Evolutionary conservation across 1,140 invertebrate species (phyloP), one percentile per base, ranked within the genome.

Genomic region (Heterodera carotae): DNA sequence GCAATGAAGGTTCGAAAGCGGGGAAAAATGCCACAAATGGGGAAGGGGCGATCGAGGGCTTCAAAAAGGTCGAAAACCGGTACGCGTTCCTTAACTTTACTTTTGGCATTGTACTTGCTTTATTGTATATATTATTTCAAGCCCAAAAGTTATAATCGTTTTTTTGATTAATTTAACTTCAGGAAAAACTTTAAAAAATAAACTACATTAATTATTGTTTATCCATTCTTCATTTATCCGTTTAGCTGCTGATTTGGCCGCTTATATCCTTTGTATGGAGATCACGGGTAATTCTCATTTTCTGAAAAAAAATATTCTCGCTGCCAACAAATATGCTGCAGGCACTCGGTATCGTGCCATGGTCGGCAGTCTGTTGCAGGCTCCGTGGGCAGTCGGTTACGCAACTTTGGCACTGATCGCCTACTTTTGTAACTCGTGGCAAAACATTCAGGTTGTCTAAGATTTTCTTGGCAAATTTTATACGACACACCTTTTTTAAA

Each of bases 331-430:
- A 53, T 18, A 12, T 76, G 18, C 12, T 76, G 76, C 53, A 83
- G 83, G 83, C 31, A 87, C 84, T 15, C 74, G 79, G 59, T 86
- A 84, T 60, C 83, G 85, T 53, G 83, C 85, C 22, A 86, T 86
- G 83, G 85, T 86, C 8, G 85, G 85, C n/a, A 78, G 76, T 64
- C 69, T 86, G 71, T 76, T 86, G 3, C 85, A 86, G 76, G 86
- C 84, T 10, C 85, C 85, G 25, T 86, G 85, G 85, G 85, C 86
- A 18, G 75, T 87, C 53, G 85, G 85, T 48, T 86, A 86, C 75
- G 80, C 85, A 15, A 77, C 86, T 2, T 75, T 86, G 15, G 85
- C 85, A 48, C 71, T 86, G 25, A 80, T 86, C 68, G 85, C 85
- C 66, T 86, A 86, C 76, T 69, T 85, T 18, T 80, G 81, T 56